Percentiles rank a stretch among this genome's conserved stretches.
Conservation (phyloP, 2,888 invertebrate species). For the Cheilosia pagana region DNA sequence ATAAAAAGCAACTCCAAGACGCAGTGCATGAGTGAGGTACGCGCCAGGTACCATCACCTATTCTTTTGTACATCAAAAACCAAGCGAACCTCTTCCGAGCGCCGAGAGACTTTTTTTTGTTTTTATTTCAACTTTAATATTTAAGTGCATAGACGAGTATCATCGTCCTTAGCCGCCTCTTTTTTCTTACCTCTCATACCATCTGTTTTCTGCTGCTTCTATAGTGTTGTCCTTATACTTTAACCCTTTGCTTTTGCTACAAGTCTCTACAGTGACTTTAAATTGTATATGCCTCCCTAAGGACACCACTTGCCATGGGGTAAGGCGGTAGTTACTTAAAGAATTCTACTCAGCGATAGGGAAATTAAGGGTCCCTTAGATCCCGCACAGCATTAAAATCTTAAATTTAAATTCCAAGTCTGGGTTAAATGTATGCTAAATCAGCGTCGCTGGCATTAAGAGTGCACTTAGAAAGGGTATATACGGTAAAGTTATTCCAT, state of each 20-base stretch:
- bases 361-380: slow-evolving; percentile 31
- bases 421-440: slow-evolving; percentile 54
- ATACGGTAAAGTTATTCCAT: slow-evolving; percentile 44
- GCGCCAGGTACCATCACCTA: slow-evolving; percentile 47
- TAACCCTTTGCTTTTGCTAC: slow-evolving; percentile 54
- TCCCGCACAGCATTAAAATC: slow-evolving; percentile 34
- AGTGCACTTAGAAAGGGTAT: slow-evolving; percentile 26
- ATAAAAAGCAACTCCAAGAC: slow-evolving; percentile 42
- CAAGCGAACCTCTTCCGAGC: slow-evolving; percentile 65
- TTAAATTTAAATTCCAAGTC: slow-evolving; percentile 55
- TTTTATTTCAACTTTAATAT: slow-evolving; percentile 64
- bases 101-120: slow-evolving; percentile 45
- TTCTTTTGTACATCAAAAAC: slow-evolving; percentile 62
- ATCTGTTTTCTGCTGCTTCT: slow-evolving; percentile 15
- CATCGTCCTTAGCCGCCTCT: slow-evolving; percentile 40
- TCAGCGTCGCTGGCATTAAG: slow-evolving; percentile 48
- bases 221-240: slow-evolving; percentile 48
- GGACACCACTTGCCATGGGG: slow-evolving; percentile 14
- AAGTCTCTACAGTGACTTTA: slow-evolving; percentile 56
- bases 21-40: slow-evolving; percentile 50
- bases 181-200: slow-evolving; percentile 5
- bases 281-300: slow-evolving; percentile 61
- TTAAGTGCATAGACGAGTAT: slow-evolving; percentile 63
- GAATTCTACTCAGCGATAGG: slow-evolving; percentile 35
- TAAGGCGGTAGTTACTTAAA: slow-evolving; percentile 42